These are phyloP conservation scores for Danio rerio DNA, from an alignment of 2,113 vertebrate species.

Conservation along the genomic window GRCz12tu NC_133191.1:36811001-36811500, in stretches of 20 bases:
- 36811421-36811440: conserved; percentile 80
- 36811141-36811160: conserved; percentile 61
- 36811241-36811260: conserved; percentile 71
- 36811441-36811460: conserved; percentile 62
- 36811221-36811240: conserved; percentile 83
- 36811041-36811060: conserved; percentile 35
- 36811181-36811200: conserved; percentile 75
- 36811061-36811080: conserved; percentile 25
- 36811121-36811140: conserved; percentile 70
- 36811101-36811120: conserved; percentile 54
- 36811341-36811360: conserved; percentile 83
- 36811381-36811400: conserved; percentile 62
- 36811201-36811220: conserved; percentile 68
- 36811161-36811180: conserved; percentile 66
- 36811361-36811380: conserved; percentile 80
- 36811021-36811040: conserved; percentile 32
- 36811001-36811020: conserved; percentile 13
- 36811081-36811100: conserved; percentile 50
- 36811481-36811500: conserved; percentile 27
- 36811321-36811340: conserved; percentile 74
- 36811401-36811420: conserved; percentile 84
- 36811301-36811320: conserved; percentile 70
- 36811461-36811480: conserved; percentile 54
- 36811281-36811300: conserved; percentile 83
- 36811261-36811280: conserved; percentile 83